A percentile compares a stretch with the other conserved stretches of the same genome.
Conservation (phyloP, 2,113 vertebrate genomes). For the Carlito syrichta region DNA sequence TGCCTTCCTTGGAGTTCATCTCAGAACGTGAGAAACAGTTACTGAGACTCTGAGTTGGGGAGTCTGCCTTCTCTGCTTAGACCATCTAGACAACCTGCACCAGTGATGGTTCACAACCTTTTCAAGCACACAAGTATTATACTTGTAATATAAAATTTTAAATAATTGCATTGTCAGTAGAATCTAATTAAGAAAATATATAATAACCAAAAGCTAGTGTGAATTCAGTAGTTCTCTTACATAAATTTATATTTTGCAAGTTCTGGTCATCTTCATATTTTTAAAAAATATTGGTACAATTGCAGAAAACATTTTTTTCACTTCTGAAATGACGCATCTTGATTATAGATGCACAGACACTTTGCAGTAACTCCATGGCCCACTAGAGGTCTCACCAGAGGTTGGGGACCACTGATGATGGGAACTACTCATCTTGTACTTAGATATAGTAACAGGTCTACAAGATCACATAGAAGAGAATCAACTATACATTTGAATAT, state of each 20-base stretch:
- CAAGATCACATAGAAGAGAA: background rate
- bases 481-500: background rate
- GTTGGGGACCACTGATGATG: background rate
- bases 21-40: background rate
- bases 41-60: background rate
- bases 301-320: background rate
- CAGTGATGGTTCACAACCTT: background rate
- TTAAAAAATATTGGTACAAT: background rate
- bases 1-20: background rate
- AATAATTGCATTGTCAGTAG: background rate
- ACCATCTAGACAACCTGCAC: background rate
- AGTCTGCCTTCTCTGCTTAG: background rate
- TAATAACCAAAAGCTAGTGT: background rate
- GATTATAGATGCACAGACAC: background rate
- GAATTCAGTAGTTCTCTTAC: background rate
- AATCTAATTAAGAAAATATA: background rate
- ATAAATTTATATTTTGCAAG: background rate
- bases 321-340: background rate
- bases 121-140: background rate
- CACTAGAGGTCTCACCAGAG: constrained; percentile 45
- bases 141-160: background rate
- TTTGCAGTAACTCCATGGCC: background rate
- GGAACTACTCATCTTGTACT: background rate
- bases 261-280: background rate
- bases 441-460: background rate